Percentiles rank a stretch among this genome's conserved stretches.
Evolutionary conservation across 1,140 invertebrate genomes (phyloP).

Genomic region (Paraescarpia echinospica): DNA sequence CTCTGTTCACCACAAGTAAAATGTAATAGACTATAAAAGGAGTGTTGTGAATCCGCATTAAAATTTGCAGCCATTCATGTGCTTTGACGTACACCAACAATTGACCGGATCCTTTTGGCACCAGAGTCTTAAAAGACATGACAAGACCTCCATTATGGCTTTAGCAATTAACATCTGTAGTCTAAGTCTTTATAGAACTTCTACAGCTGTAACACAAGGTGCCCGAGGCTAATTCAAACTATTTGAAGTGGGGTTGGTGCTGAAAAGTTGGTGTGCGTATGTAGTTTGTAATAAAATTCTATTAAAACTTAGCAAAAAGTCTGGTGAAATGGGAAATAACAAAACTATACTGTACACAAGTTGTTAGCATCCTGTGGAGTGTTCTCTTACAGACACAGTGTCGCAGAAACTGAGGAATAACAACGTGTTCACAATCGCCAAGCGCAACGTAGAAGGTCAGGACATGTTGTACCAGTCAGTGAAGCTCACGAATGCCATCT

Average conservation of each 20-base stretch:
- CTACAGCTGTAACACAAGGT: too few relatives aligned
- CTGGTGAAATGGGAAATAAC: background rate
- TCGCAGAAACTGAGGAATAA: slow-evolving; percentile 91
- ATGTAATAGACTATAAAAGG: too few relatives aligned
- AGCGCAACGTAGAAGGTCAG: slow-evolving; percentile 94
- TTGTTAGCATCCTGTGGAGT: background rate
- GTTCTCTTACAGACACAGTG: slow-evolving; percentile 50
- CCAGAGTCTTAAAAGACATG: too few relatives aligned
- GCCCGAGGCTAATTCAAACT: too few relatives aligned
- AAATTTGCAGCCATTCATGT: background rate
- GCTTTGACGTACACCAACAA: background rate
- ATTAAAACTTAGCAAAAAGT: too few relatives aligned
- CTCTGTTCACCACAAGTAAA: background rate
- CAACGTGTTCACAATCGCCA: slow-evolving; percentile 96
- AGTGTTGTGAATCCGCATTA: background rate
- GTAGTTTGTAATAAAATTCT: too few relatives aligned
- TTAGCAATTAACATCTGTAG: too few relatives aligned
- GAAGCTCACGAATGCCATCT: slow-evolving; percentile 92
- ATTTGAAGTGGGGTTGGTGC: too few relatives aligned
- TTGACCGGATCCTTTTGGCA: too few relatives aligned
- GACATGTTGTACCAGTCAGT: slow-evolving; percentile 97
- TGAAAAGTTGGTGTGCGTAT: too few relatives aligned
- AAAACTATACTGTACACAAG: background rate
- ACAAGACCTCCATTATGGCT: too few relatives aligned
- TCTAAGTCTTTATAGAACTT: too few relatives aligned